These are phyloP conservation scores for Nasonia vitripennis DNA, from an alignment of 1,140 invertebrate species.

Conservation along the genomic window DNA sequence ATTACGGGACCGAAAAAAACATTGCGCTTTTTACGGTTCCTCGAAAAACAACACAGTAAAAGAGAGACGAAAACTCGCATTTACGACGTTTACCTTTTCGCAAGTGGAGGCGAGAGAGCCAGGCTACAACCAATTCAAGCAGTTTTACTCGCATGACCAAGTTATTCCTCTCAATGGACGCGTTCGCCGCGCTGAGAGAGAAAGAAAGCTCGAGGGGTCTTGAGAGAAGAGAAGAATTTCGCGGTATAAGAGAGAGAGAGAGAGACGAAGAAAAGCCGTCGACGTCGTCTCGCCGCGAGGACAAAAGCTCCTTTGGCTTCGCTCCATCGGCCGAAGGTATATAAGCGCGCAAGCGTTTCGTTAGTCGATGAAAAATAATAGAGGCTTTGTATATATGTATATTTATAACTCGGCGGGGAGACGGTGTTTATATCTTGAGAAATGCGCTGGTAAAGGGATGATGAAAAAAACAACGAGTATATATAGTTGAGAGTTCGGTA, in stretches of 20 bases:
- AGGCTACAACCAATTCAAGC: slow-evolving; percentile 1
- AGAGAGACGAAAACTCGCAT: neutral
- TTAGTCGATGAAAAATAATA: slow-evolving; percentile 41
- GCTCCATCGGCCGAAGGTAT: slow-evolving; percentile 6
- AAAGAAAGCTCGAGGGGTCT: slow-evolving; percentile 13
- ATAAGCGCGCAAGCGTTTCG: slow-evolving; percentile 19
- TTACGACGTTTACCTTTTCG: slow-evolving; percentile 23
- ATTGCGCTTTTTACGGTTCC: neutral
- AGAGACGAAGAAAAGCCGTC: slow-evolving; percentile 7
- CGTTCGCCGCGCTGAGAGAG: neutral
- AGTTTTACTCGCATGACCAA: slow-evolving; percentile 20
- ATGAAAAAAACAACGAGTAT: slow-evolving; percentile 12
- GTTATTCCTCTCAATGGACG: slow-evolving; percentile 26
- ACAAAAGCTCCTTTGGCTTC: slow-evolving; percentile 23
- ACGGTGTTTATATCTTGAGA: slow-evolving; percentile 32
- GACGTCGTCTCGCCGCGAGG: neutral
- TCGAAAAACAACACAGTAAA: neutral
- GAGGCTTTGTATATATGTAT: slow-evolving; percentile 19
- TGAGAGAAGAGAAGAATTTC: slow-evolving; percentile 7
- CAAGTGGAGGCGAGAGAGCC: neutral
- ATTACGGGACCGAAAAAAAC: neutral
- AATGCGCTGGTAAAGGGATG: neutral
- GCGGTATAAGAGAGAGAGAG: slow-evolving; percentile 11
- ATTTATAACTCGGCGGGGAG: neutral
- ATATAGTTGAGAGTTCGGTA: neutral